A percentile compares a stretch with the other conserved stretches of the same genome.
Evolutionary conservation across 2,113 vertebrate species (phyloP).

Genomic region (Gila orcuttii): DNA sequence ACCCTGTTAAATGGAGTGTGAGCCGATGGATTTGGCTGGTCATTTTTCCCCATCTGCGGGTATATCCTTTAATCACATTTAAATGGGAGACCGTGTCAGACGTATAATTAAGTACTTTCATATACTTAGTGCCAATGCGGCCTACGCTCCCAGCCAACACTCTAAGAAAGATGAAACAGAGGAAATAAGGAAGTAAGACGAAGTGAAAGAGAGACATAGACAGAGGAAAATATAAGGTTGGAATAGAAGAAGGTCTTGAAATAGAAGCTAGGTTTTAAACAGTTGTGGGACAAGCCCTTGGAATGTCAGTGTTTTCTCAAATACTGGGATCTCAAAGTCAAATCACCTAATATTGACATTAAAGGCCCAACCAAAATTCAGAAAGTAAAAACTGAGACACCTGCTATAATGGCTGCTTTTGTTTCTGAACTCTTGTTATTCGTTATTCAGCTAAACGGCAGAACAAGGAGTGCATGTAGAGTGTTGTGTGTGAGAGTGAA

Average conservation of each 20-base stretch:
- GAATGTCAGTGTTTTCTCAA: not conserved
- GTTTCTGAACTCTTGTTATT: conserved; percentile 24
- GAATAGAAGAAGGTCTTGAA: not conserved
- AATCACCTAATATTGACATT: not conserved
- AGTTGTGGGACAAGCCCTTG: not conserved
- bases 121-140: conserved; percentile 26
- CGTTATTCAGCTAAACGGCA: conserved; percentile 5
- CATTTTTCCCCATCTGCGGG: conserved; percentile 71
- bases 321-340: not conserved
- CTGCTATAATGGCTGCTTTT: not conserved
- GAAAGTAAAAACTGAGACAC: not conserved
- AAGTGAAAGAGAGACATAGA: not conserved
- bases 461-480: not conserved
- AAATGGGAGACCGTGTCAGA: conserved; percentile 69
- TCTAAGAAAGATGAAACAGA: not conserved
- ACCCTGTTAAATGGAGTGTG: conserved; percentile 72
- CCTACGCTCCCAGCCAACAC: conserved; percentile 6
- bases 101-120: conserved; percentile 50
- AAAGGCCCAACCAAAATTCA: not conserved
- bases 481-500: not conserved
- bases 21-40: conserved; percentile 65
- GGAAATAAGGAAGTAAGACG: not conserved
- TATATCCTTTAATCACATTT: conserved; percentile 70
- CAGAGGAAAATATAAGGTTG: not conserved
- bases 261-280: not conserved